Percentiles rank a stretch among this genome's conserved stretches.
Evolutionary conservation across 2,888 invertebrate species (phyloP).

Genomic region (Hipparchia sbordonii): DNA sequence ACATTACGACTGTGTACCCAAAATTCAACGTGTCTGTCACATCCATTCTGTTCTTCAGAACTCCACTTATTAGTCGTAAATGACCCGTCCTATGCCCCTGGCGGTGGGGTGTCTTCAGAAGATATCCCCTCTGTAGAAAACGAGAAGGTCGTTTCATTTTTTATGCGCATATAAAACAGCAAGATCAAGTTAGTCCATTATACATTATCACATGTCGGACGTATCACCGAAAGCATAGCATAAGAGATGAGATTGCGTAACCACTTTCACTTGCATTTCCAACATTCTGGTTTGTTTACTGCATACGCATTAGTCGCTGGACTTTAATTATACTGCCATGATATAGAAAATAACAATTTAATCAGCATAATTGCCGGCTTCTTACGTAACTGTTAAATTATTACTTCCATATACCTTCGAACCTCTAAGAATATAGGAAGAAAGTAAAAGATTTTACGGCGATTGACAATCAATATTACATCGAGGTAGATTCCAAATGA

Average conservation of each 20-base stretch:
- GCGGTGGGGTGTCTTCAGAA: background rate
- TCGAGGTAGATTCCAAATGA: too few species aligned
- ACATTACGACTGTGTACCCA: background rate
- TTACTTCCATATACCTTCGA: background rate
- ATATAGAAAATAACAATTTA: constrained; percentile 18
- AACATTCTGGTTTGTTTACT: constrained; percentile 21
- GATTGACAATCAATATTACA: too few species aligned
- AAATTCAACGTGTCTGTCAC: background rate
- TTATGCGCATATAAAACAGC: background rate
- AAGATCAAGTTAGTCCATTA: background rate
- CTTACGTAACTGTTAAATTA: background rate
- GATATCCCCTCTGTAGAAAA: background rate
- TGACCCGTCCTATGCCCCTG: too few species aligned
- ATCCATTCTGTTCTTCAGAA: too few species aligned
- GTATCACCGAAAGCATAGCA: constrained; percentile 31
- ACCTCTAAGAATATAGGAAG: background rate
- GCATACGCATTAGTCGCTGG: constrained; percentile 11
- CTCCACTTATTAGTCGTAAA: too few species aligned
- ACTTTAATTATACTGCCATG: constrained; percentile 15
- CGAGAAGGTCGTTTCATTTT: background rate
- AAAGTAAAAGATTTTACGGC: background rate
- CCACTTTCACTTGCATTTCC: constrained; percentile 37
- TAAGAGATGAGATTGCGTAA: constrained; percentile 29
- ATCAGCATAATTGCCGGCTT: constrained; percentile 6
- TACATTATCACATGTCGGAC: constrained; percentile 21